Conservation (phyloP, 1,140 invertebrate species). For the Brachionus angularis region DNA sequence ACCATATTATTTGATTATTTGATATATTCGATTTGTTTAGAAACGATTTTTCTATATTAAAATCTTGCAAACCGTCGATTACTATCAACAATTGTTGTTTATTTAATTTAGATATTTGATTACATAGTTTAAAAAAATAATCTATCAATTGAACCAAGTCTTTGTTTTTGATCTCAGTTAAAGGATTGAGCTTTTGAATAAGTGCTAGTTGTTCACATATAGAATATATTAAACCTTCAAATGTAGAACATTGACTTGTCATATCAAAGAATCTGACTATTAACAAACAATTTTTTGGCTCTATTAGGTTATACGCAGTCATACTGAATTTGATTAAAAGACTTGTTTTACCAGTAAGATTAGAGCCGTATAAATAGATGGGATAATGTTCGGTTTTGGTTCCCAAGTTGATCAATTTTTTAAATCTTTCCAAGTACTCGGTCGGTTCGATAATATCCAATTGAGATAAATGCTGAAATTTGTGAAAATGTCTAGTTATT, state of each 20-base stretch:
- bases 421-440: slow-evolving; percentile 16
- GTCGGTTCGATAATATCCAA: slow-evolving; percentile 14
- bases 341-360: slow-evolving; percentile 13
- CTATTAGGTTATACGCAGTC: background rate
- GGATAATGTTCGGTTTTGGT: slow-evolving; percentile 22
- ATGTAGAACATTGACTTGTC: slow-evolving; percentile 35
- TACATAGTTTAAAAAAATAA: slow-evolving; percentile 24
- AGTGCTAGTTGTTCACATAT: slow-evolving; percentile 14
- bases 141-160: slow-evolving; percentile 4
- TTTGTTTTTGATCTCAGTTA: slow-evolving; percentile 27
- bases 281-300: slow-evolving; percentile 6
- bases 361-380: slow-evolving; percentile 35
- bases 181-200: background rate
- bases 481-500: background rate
- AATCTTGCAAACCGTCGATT: background rate
- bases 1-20: slow-evolving; percentile 42
- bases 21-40: background rate
- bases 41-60: background rate
- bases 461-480: background rate
- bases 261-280: slow-evolving; percentile 15
- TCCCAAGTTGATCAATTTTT: slow-evolving; percentile 8
- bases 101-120: background rate
- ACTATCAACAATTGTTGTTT: background rate
- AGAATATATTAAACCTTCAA: slow-evolving; percentile 30
- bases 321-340: slow-evolving; percentile 1